Base-by-base conservation (phyloP, 2,888 invertebrate genomes). In the Lagria hirta region DNA sequence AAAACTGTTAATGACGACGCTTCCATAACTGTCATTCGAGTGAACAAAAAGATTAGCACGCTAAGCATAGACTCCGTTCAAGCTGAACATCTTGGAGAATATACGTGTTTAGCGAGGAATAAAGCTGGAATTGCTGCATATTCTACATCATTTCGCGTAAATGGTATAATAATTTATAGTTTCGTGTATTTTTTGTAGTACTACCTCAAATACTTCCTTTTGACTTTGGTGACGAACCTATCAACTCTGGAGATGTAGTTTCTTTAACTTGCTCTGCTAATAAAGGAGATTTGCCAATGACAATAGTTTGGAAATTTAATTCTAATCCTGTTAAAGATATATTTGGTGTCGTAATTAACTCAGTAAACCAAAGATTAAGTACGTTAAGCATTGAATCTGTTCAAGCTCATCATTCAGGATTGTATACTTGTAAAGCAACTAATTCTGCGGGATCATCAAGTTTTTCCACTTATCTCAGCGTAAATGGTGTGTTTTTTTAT, bases 31-130 rank as follows among this genome's bases (percentile, higher is more conserved):
- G 63, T 72, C 34, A 61, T 65, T 30, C 68, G 66, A 52, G 70
- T 68, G 28, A 70, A 70, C 43, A 70, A 71, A 47, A 70, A 70
- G 50, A 74, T 76, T 52, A 78, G 77, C 63, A 75, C 78, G 49
- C 66, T 81, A 52, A 79, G 76, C 57, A 81, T 82, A 52, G 78
- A 80, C 54, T 75, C 78, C 14, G 80, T 81, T 35, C 74, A 76
- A 32, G 77, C 76, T 23, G 72, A 79, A 55, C 84, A 87, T 68
- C 79, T 81, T 33, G 87, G 87, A 49, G 82, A 81, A 67, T 88
- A 87, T 68, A 84, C 84, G 28, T 88, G 87, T 72, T 77, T 77
- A 57, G 86, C 84, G 37, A 78, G 76, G 49, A 87, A 86, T 71
- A 66, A 70, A 49, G 82, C 82, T 68, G 84, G 85, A 48, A 74